Percentiles rank a stretch among this genome's conserved stretches.
These are phyloP conservation scores for Yasuhikotakia modesta DNA, from an alignment of 2,797 vertebrate genomes.

Conservation along the genomic window DNA sequence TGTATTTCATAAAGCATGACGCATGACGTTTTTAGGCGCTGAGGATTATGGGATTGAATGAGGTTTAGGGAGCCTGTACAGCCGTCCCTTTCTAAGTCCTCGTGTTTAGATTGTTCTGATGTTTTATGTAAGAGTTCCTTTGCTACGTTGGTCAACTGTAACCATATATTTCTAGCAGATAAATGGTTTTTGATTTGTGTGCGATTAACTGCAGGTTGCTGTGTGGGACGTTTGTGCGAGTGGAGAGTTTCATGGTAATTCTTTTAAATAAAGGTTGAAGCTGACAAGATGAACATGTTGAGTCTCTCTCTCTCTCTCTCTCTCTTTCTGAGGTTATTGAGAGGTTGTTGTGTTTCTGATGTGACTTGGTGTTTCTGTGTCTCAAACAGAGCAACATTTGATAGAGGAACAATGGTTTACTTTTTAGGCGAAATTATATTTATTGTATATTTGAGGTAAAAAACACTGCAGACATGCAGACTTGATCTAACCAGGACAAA, in stretches of 20 bases:
- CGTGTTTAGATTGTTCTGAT: not conserved
- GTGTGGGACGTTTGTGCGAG: not conserved
- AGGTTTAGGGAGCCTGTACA: slow-evolving; percentile 1
- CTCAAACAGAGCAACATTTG: too few relatives aligned
- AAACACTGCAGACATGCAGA: too few relatives aligned
- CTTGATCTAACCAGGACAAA: too few relatives aligned
- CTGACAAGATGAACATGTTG: slow-evolving; percentile 46
- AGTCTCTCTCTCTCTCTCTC: too few relatives aligned
- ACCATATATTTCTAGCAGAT: not conserved
- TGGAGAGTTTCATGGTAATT: slow-evolving; percentile 30
- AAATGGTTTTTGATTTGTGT: not conserved
- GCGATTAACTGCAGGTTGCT: not conserved
- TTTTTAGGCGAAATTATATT: too few relatives aligned
- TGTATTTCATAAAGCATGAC: slow-evolving; percentile 16
- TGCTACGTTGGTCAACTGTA: not conserved
- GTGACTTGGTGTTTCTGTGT: too few relatives aligned
- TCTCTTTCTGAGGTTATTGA: slow-evolving; percentile 4
- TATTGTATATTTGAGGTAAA: too few relatives aligned
- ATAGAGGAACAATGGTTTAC: too few relatives aligned
- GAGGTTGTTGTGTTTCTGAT: slow-evolving; percentile 12
- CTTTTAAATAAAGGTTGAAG: slow-evolving; percentile 51
- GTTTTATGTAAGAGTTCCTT: not conserved
- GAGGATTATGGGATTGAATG: slow-evolving; percentile 30
- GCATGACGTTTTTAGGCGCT: slow-evolving; percentile 12
- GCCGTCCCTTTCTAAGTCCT: not conserved